Evolutionary conservation across 1,140 invertebrate genomes (phyloP).

Genomic region (Sycophaga agraensis): DNA sequence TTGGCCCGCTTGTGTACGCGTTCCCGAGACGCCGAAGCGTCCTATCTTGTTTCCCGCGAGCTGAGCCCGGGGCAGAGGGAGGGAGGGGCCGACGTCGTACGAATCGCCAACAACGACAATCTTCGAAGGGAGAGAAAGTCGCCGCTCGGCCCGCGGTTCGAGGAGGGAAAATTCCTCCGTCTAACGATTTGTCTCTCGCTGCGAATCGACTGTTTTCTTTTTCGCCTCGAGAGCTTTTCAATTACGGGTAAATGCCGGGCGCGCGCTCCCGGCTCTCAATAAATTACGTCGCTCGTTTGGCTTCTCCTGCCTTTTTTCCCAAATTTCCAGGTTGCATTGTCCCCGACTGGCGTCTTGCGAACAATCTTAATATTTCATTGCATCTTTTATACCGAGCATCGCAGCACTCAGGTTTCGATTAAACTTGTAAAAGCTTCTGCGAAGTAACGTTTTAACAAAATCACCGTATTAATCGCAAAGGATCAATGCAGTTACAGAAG

Average conservation of each 20-base stretch:
- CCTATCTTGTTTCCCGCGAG: constrained; percentile 37
- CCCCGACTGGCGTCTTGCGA: constrained; percentile 3
- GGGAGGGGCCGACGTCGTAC: constrained; percentile 23
- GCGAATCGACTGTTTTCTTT: constrained; percentile 14
- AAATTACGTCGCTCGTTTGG: no score
- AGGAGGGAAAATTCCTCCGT: constrained; percentile 11
- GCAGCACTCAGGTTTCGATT: constrained; percentile 18
- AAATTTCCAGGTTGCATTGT: background rate
- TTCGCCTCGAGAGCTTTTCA: constrained; percentile 14
- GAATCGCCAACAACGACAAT: constrained; percentile 37
- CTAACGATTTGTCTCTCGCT: constrained; percentile 22
- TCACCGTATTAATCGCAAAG: constrained; percentile 35
- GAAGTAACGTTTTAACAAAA: background rate
- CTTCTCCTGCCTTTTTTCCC: background rate
- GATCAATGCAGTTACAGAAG: constrained; percentile 10
- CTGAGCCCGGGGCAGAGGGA: no score
- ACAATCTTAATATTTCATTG: constrained; percentile 8
- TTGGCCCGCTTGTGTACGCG: background rate
- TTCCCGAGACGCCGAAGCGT: constrained; percentile 2
- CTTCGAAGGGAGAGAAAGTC: constrained; percentile 15
- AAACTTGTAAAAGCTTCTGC: constrained; percentile 17
- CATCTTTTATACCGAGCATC: constrained; percentile 7
- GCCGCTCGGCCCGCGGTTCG: background rate
- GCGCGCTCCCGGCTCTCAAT: no score
- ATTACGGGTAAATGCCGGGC: constrained; percentile 15